Base-by-base conservation (phyloP, 1,140 invertebrate species). In the Notospermus geniculatus region DNA sequence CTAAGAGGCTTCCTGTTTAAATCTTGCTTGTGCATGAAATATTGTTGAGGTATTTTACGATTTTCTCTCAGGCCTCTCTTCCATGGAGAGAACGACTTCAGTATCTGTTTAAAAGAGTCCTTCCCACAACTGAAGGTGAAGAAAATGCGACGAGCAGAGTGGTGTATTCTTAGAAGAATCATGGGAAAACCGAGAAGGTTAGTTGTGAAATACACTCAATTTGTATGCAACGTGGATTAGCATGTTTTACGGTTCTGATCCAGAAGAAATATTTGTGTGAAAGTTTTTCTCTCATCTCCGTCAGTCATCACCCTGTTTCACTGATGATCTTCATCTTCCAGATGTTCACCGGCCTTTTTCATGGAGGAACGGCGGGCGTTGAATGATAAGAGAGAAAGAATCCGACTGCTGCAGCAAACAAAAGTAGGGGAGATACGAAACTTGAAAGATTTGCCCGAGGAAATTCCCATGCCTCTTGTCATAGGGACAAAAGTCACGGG, bases 151-250 rank as follows among this genome's bases (percentile, higher is more conserved):
- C 86, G 93, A 67, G 88, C 91, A 5, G 93, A 99, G 77, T 99
- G 97, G 97, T 90, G 91, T 54, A 93, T 94, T 82, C 91, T 99
- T 36, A 83, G 96, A 57, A 82, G 94, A 62, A 88, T 97, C 82
- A 97, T 99, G 92, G 97, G 97, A 2, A 97, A 97, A 77, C 97
- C 97, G 19, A 81, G 97, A 54, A 85, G 95, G 71, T 97, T 91
- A 91, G 77, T 60, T 29, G n/a, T 7, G n/a, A n/a, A n/a, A n/a
- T n/a, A n/a, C n/a, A n/a, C n/a, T n/a, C n/a, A n/a, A n/a, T n/a
- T n/a, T n/a, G n/a, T n/a, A n/a, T n/a, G n/a, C n/a, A n/a, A n/a
- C n/a, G n/a, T n/a, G n/a, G n/a, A n/a, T n/a, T n/a, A n/a, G n/a
- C n/a, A n/a, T n/a, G n/a, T n/a, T n/a, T n/a, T n/a, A n/a, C n/a